Conservation (phyloP, 2,797 vertebrate species). For the Sylvilagus floridanus region DNA sequence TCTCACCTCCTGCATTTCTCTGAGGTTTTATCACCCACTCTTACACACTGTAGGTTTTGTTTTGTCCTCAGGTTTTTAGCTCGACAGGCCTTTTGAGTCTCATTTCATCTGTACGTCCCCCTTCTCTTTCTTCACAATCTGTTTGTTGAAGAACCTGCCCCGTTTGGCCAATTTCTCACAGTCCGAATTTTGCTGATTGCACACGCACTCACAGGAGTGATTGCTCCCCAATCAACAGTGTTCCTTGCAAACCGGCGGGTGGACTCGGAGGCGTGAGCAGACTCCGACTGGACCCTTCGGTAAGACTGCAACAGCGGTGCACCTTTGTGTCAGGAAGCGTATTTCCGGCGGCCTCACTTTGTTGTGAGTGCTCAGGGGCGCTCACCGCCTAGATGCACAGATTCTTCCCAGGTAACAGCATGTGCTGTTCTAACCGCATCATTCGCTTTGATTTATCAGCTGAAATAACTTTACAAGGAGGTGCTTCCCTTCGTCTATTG, state of each 20-base stretch:
- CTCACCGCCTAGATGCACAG: background rate
- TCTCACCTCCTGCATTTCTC: background rate
- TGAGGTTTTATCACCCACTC: background rate
- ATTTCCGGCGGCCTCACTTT: background rate
- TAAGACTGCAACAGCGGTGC: background rate
- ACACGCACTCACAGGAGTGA: background rate
- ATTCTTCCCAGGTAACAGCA: background rate
- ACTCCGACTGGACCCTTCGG: background rate
- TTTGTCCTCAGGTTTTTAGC: background rate
- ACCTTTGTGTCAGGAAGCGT: background rate
- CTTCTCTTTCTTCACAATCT: background rate
- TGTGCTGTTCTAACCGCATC: background rate
- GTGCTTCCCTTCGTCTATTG: background rate
- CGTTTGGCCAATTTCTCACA: background rate
- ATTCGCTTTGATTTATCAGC: background rate
- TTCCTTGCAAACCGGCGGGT: background rate
- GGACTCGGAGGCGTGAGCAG: background rate
- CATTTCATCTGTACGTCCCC: background rate
- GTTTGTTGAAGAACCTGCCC: background rate
- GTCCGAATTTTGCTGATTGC: background rate
- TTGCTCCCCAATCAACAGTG: background rate
- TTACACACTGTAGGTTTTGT: background rate
- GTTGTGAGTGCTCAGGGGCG: background rate
- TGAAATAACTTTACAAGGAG: background rate
- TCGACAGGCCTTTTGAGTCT: background rate